Evolutionary conservation across 2,113 vertebrate genomes (phyloP), one percentile per base, ranked within the genome.

Genomic region (Mesitornis unicolor): DNA sequence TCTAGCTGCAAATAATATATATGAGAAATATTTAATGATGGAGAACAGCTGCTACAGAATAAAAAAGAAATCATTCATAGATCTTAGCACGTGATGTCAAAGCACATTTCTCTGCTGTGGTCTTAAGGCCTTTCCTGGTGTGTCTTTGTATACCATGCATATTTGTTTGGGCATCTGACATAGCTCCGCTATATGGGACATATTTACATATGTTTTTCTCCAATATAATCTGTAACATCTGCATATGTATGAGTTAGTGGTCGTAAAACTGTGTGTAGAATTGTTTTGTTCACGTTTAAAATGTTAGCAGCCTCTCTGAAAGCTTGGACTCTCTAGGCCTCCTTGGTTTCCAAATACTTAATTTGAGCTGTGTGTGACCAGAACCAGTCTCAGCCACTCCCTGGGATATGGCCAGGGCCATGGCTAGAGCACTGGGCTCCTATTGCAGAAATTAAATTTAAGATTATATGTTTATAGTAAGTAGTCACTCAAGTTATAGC

Each of bases 141-240:
- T 96, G 88, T 96, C 96, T 86, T 25, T 96, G 75, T 95, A n/a
- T 85, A 50, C 67, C 95, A 95, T 90, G 33, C 59, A 21, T 88
- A 88, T 71, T 67, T 80, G 88, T 94, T 89, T 83, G 90, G 63
- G 65, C 60, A 86, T 93, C 51, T 80, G 65, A 59, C 89, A 38
- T 35, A 89, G 36, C 15, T 79, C 31, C 9, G 11, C 20, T 74
- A 10, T 15, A 17, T 56, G 47, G 79, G 45, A 63, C 10, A 12
- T 63, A 60, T 88, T 87, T 83, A 59, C 5, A 19, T 93, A 65
- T 91, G 85, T 88, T 91, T 94, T 78, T 83, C 53, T 91, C 35
- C 33, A 74, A 11, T 91, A 50, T 96, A 68, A 69, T 77, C 40
- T 74, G n/a, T 91, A 76, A 88, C 47, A 24, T 84, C 28, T 81